Base-by-base conservation (phyloP, 2,113 vertebrate species). In the Cricetomys ansorgei region DNA sequence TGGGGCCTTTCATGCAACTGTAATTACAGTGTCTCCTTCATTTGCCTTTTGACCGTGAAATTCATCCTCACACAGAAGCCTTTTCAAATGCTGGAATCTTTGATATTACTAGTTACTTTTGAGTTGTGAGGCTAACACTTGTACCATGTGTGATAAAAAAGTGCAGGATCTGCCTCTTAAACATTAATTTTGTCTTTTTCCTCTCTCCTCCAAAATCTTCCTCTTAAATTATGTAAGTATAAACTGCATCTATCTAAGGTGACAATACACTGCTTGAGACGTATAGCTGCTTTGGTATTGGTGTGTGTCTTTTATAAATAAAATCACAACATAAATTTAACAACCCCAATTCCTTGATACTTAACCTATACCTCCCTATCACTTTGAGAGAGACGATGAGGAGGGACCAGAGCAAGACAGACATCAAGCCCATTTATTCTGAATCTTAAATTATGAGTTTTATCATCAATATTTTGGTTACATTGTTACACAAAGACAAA, bases 391-490 rank as follows among this genome's bases (percentile, higher is more conserved):
- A 88, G 64, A 62, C 1, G 0, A 69, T 1, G 76, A 31, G 16
- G 88, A 98, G 92, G 94, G 97, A 83, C 81, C 95, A 93, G 96
- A 97, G 45, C 12, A 69, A 96, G 73, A 53, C 97, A 98, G 95
- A 98, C 98, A 97, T 97, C 96, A 97, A 98, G 97, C 96, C 96
- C 96, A 97, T 98, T 98, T 98, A 98, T 98, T 98, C 96, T 96
- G 97, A 92, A 97, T 97, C 95, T 98, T 98, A 98, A 98, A 97
- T 94, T 96, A 89, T 43, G 89, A 97, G 40, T 86, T 89, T 96
- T 92, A 94, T 92, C 96, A 90, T 97, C 94, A 97, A 96, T 96
- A 96, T 97, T 95, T 96, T 96, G 80, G 97, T 98, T 98, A 98
- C 98, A 98, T 86, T 79, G 96, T 97, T 85, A 97, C 84, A 98